Base-by-base conservation (phyloP, 1,140 invertebrate species). In the Caenorhabditis inopinata region DNA sequence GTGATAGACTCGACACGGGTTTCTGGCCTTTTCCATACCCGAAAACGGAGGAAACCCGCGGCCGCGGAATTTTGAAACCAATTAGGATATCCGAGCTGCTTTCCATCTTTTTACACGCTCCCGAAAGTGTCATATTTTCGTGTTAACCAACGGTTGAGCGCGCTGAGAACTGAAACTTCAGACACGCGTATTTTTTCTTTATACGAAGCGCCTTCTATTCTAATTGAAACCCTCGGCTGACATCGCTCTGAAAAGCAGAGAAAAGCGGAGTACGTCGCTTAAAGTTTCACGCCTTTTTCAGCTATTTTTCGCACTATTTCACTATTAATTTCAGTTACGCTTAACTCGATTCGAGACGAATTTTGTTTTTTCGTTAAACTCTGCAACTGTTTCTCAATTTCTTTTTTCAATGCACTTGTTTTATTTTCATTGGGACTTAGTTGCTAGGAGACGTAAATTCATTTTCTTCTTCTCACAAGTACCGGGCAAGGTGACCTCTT, bases 111-210 rank as follows among this genome's bases (percentile, higher is more conserved):
- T 68, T 68, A n/a, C 32, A 38, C 27, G 32, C 58, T 68, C 32
- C 58, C 58, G 58, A 68, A 68, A 68, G 58, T 68, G 58, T 68
- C 58, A 68, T 68, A 68, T 68, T 68, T 68, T 68, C 58, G 58
- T 68, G 58, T 68, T 68, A 68, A 68, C 58, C 32, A 18, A 18
- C 58, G 58, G 58, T 68, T 68, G 58, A 68, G 58, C 58, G 58
- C 27, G 16, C 38, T 32, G 32, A 6, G 58, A 29, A 68, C 58
- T 68, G 58, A 68, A 68, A 68, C 58, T 68, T 68, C 58, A 68
- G 58, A 38, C 58, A 68, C 58, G 14, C 38, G 14, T 42, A 42
- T 38, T 42, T 38, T 42, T 32, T 58, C 14, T 68, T 42, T 68
- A 9, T 68, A 68, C 58, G 58, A 68, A 7, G 11, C 51, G 51